phyloP scores from a whole-genome alignment of 2,113 vertebrate species.

The Potamarius usumacintae region DNA sequence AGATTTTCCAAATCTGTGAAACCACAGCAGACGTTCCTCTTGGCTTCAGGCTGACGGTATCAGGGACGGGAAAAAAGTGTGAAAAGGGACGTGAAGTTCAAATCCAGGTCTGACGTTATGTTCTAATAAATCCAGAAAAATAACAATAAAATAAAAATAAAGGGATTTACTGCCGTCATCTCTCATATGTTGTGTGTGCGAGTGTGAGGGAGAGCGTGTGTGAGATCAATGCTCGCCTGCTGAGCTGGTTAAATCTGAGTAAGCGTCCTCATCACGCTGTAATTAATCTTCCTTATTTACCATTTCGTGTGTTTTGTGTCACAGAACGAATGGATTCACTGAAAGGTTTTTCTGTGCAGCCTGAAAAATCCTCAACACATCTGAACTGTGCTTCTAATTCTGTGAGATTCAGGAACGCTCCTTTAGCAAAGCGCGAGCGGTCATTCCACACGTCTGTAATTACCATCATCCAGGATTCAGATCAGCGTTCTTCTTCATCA shows the following conservation, averaged over 20 bases:
- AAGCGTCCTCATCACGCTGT: background rate
- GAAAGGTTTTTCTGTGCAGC: background rate
- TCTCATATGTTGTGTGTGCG: background rate
- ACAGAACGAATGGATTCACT: background rate
- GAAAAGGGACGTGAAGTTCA: background rate
- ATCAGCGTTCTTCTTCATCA: background rate
- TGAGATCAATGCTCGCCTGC: background rate
- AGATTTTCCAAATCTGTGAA: conserved; percentile 2
- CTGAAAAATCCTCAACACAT: background rate
- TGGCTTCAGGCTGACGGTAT: background rate
- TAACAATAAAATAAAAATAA: background rate
- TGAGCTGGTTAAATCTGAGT: background rate
- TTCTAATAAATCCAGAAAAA: background rate
- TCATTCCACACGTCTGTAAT: background rate
- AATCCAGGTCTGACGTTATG: background rate
- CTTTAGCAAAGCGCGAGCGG: background rate
- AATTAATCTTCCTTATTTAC: conserved; percentile 2
- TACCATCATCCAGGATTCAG: background rate
- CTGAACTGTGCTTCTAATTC: background rate
- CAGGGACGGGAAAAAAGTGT: too few relatives aligned
- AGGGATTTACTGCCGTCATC: background rate
- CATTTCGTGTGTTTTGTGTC: background rate
- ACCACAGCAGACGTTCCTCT: background rate
- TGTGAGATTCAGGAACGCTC: background rate
- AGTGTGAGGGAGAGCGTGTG: background rate